Base-by-base conservation (phyloP, 2,888 invertebrate genomes). In the Lissonota sp. region DNA sequence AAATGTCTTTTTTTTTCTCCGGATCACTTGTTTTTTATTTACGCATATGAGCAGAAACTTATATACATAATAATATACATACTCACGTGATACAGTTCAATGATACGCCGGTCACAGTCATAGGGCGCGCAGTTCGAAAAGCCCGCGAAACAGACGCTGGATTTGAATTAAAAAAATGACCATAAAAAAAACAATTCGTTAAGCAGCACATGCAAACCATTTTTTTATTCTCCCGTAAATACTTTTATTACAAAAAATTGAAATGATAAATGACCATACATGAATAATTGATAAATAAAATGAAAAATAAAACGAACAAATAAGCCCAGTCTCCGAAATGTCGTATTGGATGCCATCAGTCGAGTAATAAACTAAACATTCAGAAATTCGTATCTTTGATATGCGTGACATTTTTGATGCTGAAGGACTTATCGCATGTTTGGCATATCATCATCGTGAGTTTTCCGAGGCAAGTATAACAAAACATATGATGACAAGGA, bases 401-500 rank as follows among this genome's bases (percentile, higher is more conserved):
- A 12, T 73, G 58, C 1, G 69, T 77, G 8, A 80, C 62, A 58
- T 81, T 70, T 49, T 71, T 84, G 76, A 79, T 62, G 8, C 71
- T 58, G 49, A 79, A 81, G n/a, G 53, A 58, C 14, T 83, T 70
- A 4, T 79, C 63, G 57, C 83, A 85, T 42, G 78, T 76, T 69
- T 70, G 80, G 53, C 84, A 85, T 26, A 55, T 57, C 3, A 66
- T 40, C 39, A 14, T 10, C 39, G 67, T 67, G 5, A 16, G 63
- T 51, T 58, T 63, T 26, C 57, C 66, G 6, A 84, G 78, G 40
- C 85, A 85, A 7, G 62, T 53, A 42, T 82, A 82, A 42, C 85
- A 85, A 37, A 82, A 79, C n/a, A 51, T 37, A 69, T 85, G 85
- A 37, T 79, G 55, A 53, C 85, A 85, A 6, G 82, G 80, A 12